Conservation (phyloP, 2,113 vertebrate genomes). For the Pantherophis guttatus region DNA sequence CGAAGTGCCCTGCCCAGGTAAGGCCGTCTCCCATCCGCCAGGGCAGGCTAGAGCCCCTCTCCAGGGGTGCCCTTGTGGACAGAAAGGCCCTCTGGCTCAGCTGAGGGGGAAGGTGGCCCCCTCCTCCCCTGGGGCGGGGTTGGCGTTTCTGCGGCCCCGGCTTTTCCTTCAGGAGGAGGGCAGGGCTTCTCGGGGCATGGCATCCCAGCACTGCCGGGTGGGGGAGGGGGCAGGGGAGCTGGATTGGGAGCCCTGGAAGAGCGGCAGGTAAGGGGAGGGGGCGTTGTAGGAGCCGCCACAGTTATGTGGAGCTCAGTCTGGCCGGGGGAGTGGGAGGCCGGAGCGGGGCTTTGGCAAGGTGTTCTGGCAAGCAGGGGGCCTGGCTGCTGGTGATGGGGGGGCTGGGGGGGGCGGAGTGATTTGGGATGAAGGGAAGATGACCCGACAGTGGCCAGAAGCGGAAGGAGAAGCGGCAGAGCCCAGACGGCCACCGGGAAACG, state of each 20-base stretch:
- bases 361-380: background rate
- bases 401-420: background rate
- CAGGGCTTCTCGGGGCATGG: background rate
- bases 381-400: background rate
- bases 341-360: background rate
- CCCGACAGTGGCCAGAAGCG: background rate
- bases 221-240: rapidly evolving
- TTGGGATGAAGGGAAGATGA: background rate
- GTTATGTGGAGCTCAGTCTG: background rate
- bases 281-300: background rate
- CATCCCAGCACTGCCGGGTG: background rate
- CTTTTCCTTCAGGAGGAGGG: background rate
- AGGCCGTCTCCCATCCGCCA: conserved; percentile 24
- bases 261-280: background rate
- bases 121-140: background rate
- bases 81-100: background rate
- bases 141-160: background rate
- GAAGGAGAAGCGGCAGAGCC: background rate
- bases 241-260: background rate
- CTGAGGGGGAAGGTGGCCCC: background rate
- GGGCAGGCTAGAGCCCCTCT: background rate
- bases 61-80: rapidly evolving
- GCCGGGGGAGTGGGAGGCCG: background rate
- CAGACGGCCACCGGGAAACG: background rate
- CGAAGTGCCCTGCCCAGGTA: conserved; percentile 83